Base-by-base conservation (phyloP, 2,888 invertebrate genomes). In the Cerastis leucographa region DNA sequence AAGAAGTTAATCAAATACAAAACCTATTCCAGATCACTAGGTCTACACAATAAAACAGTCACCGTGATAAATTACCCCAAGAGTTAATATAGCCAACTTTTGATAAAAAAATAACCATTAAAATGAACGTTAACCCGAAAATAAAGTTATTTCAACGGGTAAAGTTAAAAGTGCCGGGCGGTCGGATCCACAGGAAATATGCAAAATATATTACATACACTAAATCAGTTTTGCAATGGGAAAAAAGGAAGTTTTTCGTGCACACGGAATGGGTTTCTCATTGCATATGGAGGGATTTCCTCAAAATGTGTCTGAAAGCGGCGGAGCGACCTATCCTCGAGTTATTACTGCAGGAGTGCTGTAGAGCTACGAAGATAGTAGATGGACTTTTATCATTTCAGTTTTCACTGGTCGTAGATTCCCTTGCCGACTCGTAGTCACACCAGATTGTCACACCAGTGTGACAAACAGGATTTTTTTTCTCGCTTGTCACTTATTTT, bases 121-220 rank as follows among this genome's bases (percentile, higher is more conserved):
- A 91, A 90, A 89, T 83, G 90, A 90, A 92, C 91, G 91, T 92
- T 91, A 93, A 92, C 90, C 91, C 90, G 82, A 91, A 91, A 93
- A 93, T 93, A 92, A 92, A 92, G 91, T 95, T 93, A 92, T 91
- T 91, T 85, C 86, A 88, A 82, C 83, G 65, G 71, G 74, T 85
- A 81, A 91, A 93, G 92, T 92, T 90, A 90, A 93, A 92, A 91
- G 90, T 90, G 89, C 90, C 87, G 86, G 87, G 85, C 89, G 86
- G 90, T 83, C 80, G 88, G 80, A 80, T 85, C 59, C 73, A 76
- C 80, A 62, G 83, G 81, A 86, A 87, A 89, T 89, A 89, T 88
- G 88, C 89, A 89, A 92, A 93, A 92, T 92, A 91, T 92, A 91
- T 91, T 92, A 90, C 90, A 89, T 87, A 89, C 86, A 91, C 89